These are phyloP conservation scores for Archivesica marissinica DNA, from an alignment of 1,140 invertebrate genomes.

Conservation along the genomic window DNA sequence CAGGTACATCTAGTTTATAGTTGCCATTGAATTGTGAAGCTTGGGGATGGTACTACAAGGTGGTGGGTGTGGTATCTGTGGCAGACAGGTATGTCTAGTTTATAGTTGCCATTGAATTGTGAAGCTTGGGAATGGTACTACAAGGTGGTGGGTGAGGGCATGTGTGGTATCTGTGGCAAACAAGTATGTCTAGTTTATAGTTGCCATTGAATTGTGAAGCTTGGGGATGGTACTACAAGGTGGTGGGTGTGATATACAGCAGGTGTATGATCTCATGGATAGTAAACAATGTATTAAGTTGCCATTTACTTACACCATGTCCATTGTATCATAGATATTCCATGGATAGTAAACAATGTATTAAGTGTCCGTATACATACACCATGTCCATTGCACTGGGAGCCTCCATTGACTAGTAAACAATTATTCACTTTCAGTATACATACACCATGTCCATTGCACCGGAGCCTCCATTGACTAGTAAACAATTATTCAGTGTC, in stretches of 20 bases:
- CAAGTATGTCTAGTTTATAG: conserved; percentile 76
- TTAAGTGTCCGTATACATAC: no score
- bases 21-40: conserved; percentile 85
- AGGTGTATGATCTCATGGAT: no score
- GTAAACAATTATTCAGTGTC: no score
- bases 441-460: no score
- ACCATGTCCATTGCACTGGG: no score
- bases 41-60: conserved; percentile 86
- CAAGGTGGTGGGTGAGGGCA: conserved; percentile 84
- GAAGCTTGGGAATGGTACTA: conserved; percentile 87
- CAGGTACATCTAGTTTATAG: conserved; percentile 76
- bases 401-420: no score
- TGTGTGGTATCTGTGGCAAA: conserved; percentile 86
- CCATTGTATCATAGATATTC: no score
- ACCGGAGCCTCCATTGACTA: no score
- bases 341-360: no score
- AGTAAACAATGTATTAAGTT: no score
- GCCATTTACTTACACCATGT: no score
- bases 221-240: conserved; percentile 86
- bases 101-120: conserved; percentile 80
- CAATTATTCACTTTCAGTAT: no score
- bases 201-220: conserved; percentile 85
- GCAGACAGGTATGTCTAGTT: conserved; percentile 84
- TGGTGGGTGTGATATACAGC: conserved; percentile 85
- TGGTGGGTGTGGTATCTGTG: conserved; percentile 85